Evolutionary conservation across 2,113 vertebrate genomes (phyloP), one percentile per base, ranked within the genome.

Genomic region (Chunga burmeisteri): DNA sequence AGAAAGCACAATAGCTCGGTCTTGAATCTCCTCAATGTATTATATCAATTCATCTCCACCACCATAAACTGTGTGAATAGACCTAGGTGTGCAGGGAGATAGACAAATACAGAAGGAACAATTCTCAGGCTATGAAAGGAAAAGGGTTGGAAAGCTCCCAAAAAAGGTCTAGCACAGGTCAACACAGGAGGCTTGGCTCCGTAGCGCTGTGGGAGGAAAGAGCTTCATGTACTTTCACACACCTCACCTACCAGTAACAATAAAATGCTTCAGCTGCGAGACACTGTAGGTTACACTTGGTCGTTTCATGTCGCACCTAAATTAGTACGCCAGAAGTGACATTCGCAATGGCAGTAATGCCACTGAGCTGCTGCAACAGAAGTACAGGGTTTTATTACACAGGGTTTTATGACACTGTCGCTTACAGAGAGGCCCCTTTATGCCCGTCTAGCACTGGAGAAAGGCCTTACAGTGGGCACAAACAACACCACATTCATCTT

Each of bases 71-170:
- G 0, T 49, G 80, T 77, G 73, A 95, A 91, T 34, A 74, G 73
- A 66, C 56, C 42, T 79, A 58, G 86, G 86, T 90, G 88, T 86
- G 81, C 17, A 12, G 77, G 46, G 85, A 70, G 70, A 80, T 10
- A 38, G 74, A 40, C 25, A 16, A 83, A 79, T 32, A 95, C 66
- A 94, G 81, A 95, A 92, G 92, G 63, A 94, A 86, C 59, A 77
- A 71, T 97, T 96, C 90, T 82, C 84, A 89, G 65, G 53, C 68
- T 90, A 38, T 88, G 90, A 94, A 96, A 93, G 88, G 32, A 81
- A 80, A 94, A 95, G 77, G 62, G 77, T 87, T 97, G 94, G 93
- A 95, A 97, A 82, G 77, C 66, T 87, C 70, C 95, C 91, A 85
- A 44, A 80, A 93, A 85, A 86, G 84, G 79, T 81, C 71, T 89